phyloP scores from a whole-genome alignment of 2,797 vertebrate genomes.

The Percopsis omiscomaycus region DNA sequence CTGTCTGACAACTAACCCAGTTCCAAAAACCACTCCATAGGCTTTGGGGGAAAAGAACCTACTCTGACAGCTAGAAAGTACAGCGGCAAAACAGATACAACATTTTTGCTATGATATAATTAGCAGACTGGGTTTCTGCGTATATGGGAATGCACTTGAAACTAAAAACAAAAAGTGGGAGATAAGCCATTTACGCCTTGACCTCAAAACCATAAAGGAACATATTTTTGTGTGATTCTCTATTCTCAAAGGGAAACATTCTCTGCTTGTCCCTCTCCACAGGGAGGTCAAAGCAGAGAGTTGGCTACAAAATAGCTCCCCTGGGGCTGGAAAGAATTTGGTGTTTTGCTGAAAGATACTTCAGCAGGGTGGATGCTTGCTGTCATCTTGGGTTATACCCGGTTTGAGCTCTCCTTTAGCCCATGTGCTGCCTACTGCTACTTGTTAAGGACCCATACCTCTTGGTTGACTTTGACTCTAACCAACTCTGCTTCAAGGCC shows the following conservation, averaged over 20 bases:
- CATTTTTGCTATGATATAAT: slow-evolving; percentile 84
- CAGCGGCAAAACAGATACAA: slow-evolving; percentile 55
- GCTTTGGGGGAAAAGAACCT: slow-evolving; percentile 87
- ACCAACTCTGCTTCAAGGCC: slow-evolving; percentile 30
- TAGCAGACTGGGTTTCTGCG: slow-evolving; percentile 82
- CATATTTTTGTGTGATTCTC: slow-evolving; percentile 54
- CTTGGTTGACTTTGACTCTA: slow-evolving; percentile 4
- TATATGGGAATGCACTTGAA: slow-evolving; percentile 80
- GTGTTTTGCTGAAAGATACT: slow-evolving; percentile 1
- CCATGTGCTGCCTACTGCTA: neutral
- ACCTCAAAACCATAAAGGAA: slow-evolving; percentile 58
- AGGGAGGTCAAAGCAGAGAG: neutral
- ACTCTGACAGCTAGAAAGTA: slow-evolving; percentile 67
- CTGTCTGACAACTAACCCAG: slow-evolving; percentile 84
- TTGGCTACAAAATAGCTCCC: neutral
- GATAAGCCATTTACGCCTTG: slow-evolving; percentile 83
- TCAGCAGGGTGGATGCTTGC: neutral
- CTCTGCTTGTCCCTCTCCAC: neutral
- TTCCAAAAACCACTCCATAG: slow-evolving; percentile 86
- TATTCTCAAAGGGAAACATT: neutral
- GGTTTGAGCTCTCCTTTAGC: neutral
- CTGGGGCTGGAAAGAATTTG: neutral
- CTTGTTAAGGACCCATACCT: slow-evolving; percentile 40
- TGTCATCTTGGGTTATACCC: neutral
- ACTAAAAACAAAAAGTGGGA: slow-evolving; percentile 81